phyloP scores from a whole-genome alignment of 1,140 invertebrate species.

The Drosophila carrolli region DNA sequence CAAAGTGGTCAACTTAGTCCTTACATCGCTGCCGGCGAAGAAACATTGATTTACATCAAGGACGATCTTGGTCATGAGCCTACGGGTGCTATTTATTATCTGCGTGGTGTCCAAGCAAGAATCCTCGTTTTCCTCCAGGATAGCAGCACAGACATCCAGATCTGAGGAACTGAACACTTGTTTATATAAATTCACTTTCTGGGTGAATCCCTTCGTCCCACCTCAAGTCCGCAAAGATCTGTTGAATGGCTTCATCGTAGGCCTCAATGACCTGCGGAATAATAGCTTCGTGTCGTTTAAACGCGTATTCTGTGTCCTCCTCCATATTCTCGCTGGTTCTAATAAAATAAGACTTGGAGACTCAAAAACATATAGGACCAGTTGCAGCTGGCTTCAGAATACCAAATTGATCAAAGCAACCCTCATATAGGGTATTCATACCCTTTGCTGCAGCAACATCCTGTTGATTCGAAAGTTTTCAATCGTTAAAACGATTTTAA shows the following conservation, averaged over 20 bases:
- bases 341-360: neutral
- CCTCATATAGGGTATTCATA: no score
- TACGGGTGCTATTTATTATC: slow-evolving; percentile 29
- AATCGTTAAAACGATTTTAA: no score
- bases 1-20: slow-evolving; percentile 51
- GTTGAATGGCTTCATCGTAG: slow-evolving; percentile 35
- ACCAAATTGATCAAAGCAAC: neutral
- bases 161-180: slow-evolving; percentile 33
- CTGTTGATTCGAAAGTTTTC: no score
- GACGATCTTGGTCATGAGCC: slow-evolving; percentile 33
- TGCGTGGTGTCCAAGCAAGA: slow-evolving; percentile 34
- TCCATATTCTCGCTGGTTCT: neutral
- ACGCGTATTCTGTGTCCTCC: slow-evolving; percentile 42
- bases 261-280: slow-evolving; percentile 36
- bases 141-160: slow-evolving; percentile 42
- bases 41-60: slow-evolving; percentile 42
- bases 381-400: neutral
- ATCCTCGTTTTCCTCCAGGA: slow-evolving; percentile 47
- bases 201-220: neutral
- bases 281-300: slow-evolving; percentile 34
- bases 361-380: slow-evolving; percentile 9
- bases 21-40: slow-evolving; percentile 51
- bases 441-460: no score
- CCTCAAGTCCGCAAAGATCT: slow-evolving; percentile 50
- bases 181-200: neutral